These are phyloP conservation scores for Amphiprion ocellaris DNA, from an alignment of 2,113 vertebrate genomes.

Conservation along the genomic window DNA sequence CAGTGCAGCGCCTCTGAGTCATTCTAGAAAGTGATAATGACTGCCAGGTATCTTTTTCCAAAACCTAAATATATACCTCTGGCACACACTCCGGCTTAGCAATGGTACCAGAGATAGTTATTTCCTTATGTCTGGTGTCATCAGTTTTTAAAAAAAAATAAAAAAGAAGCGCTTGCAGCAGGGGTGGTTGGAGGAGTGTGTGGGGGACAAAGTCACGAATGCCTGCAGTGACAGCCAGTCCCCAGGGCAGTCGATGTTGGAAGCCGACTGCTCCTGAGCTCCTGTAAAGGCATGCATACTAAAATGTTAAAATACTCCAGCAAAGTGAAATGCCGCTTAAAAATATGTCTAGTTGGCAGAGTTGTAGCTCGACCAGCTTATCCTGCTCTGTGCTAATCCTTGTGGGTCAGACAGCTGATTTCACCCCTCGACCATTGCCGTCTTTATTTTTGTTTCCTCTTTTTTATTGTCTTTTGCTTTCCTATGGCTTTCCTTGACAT, in stretches of 20 bases:
- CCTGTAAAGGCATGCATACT: slow-evolving; percentile 47
- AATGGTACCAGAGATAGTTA: slow-evolving; percentile 12
- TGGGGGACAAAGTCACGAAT: slow-evolving; percentile 24
- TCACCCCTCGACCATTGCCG: slow-evolving; percentile 39
- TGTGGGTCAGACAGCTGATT: slow-evolving; percentile 27
- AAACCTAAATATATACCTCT: slow-evolving; percentile 16
- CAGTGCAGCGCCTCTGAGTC: background rate
- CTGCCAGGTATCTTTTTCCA: slow-evolving; percentile 33
- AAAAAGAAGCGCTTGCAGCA: slow-evolving; percentile 2
- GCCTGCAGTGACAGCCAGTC: slow-evolving; percentile 61
- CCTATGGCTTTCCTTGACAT: background rate
- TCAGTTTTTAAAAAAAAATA: slow-evolving; percentile 11
- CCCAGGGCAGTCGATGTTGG: slow-evolving; percentile 47
- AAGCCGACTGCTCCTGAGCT: slow-evolving; percentile 40
- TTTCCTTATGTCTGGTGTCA: slow-evolving; percentile 42
- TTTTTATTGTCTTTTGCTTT: background rate
- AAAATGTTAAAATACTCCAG: slow-evolving; percentile 35
- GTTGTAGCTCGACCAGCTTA: background rate
- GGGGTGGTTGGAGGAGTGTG: background rate
- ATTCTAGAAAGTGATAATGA: slow-evolving; percentile 9
- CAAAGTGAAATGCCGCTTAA: slow-evolving; percentile 9
- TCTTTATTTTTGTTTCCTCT: slow-evolving; percentile 28
- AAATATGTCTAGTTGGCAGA: background rate
- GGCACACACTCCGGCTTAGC: background rate
- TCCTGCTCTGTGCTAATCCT: slow-evolving; percentile 3